phyloP scores from a whole-genome alignment of 2,888 invertebrate genomes.

The Amphiduros pacificus region DNA sequence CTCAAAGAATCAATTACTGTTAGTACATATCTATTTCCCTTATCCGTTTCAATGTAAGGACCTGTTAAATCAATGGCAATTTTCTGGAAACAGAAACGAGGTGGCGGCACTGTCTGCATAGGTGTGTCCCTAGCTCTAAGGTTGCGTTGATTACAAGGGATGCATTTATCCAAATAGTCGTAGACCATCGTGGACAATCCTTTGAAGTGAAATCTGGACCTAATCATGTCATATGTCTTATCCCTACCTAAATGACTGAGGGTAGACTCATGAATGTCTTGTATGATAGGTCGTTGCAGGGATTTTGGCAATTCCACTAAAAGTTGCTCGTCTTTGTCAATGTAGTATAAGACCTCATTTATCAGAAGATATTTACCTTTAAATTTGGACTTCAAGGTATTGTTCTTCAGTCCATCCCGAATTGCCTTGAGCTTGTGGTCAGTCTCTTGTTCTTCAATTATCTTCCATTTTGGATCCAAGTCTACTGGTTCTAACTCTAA shows the following conservation, averaged over 20 bases:
- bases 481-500: not conserved
- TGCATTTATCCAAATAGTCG: not conserved
- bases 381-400: not conserved
- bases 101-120: not conserved
- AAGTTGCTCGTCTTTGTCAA: not conserved
- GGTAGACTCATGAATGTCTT: not conserved
- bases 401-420: not conserved
- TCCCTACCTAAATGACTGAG: not conserved
- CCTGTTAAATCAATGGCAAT: not conserved
- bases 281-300: not conserved
- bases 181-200: not conserved
- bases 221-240: not conserved
- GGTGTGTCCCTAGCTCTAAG: not conserved
- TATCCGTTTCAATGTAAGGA: not conserved
- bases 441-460: not conserved
- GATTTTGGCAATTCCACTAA: not conserved
- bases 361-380: not conserved
- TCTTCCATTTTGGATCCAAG: not conserved
- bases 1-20: not conserved
- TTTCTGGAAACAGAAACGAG: not conserved
- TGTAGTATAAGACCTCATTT: not conserved
- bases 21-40: not conserved
- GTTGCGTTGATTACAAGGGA: not conserved
- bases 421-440: not conserved
- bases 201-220: not conserved